Conservation (phyloP, 2,797 vertebrate genomes). For the Neopelma chrysocephalum region DNA sequence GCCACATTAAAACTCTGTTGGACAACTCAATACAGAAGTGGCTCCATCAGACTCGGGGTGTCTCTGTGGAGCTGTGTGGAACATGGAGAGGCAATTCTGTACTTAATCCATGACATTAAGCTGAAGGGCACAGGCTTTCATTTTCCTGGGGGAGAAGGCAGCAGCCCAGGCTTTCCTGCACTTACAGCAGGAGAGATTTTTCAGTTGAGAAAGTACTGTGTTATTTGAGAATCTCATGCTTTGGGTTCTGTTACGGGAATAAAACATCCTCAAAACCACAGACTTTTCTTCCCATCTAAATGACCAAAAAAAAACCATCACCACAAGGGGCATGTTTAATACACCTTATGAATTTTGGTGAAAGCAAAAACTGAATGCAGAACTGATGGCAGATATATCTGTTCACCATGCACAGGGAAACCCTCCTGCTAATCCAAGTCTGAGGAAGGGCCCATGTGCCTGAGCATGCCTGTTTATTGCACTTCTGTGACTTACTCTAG, state of each 20-base stretch:
- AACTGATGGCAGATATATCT: not conserved
- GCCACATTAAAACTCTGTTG: not conserved
- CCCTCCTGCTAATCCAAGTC: not conserved
- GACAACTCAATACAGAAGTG: not conserved
- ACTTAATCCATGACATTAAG: not conserved
- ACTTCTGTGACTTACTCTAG: not conserved
- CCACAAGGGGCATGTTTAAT: not conserved
- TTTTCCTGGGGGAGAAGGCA: not conserved
- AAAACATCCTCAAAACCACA: not conserved
- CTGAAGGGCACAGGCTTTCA: not conserved
- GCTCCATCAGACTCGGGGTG: not conserved
- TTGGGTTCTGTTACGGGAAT: not conserved
- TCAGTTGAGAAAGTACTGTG: not conserved
- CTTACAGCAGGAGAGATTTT: not conserved
- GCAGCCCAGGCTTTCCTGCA: not conserved
- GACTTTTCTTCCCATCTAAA: not conserved
- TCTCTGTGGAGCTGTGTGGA: fast-evolving
- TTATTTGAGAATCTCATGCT: fast-evolving
- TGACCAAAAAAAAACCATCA: not conserved
- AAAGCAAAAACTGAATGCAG: not conserved
- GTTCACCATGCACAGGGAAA: not conserved
- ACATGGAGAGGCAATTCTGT: not conserved
- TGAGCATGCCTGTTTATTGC: not conserved
- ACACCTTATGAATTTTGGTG: not conserved
- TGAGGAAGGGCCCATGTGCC: not conserved